Evolutionary conservation across 1,140 invertebrate genomes (phyloP).

Genomic region (Matsumurasca onukii): DNA sequence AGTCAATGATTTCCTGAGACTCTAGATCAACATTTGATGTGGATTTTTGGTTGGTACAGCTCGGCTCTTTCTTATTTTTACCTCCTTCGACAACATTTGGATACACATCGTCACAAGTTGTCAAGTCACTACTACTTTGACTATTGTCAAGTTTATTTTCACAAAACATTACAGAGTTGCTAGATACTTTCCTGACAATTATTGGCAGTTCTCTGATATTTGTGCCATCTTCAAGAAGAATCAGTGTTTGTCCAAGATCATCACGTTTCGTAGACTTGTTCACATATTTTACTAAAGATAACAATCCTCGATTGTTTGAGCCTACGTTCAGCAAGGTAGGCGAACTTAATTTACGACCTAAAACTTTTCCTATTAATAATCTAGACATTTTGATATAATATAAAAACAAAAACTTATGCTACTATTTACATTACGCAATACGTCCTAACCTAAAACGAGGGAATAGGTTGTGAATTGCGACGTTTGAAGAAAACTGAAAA

Average conservation of each 20-base stretch:
- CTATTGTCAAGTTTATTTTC: constrained; percentile 27
- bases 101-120: no score
- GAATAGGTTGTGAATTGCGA: no score
- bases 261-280: not conserved
- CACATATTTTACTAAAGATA: not conserved
- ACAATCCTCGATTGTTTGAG: not conserved
- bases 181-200: constrained; percentile 57
- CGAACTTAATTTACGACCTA: not conserved
- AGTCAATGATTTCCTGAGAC: constrained; percentile 46
- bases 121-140: no score
- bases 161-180: constrained; percentile 28
- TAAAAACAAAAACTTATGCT: no score
- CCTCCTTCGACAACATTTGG: constrained; percentile 31
- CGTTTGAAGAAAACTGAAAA: no score
- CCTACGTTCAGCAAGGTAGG: not conserved
- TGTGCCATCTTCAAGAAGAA: constrained; percentile 65
- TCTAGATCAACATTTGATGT: no score
- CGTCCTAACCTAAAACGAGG: no score
- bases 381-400: constrained; percentile 4
- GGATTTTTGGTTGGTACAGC: constrained; percentile 44
- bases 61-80: constrained; percentile 39
- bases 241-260: constrained; percentile 52
- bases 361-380: not conserved
- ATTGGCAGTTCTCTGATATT: constrained; percentile 68
- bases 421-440: no score